These are phyloP conservation scores for Drosophila erecta DNA, from an alignment of 1,140 invertebrate species.

Conservation along the genomic window DNA sequence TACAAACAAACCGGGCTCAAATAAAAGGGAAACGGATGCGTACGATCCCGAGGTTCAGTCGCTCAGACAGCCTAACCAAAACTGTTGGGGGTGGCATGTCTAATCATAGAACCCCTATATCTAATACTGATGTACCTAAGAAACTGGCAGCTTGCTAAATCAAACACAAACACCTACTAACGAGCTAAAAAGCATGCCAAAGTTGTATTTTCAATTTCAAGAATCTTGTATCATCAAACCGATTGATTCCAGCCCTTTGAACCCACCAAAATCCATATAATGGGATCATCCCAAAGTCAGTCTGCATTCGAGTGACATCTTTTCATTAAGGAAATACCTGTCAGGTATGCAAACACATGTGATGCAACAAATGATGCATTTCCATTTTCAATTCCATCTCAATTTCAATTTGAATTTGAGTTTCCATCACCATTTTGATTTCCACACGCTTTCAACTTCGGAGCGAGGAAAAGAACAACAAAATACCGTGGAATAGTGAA, in stretches of 20 bases:
- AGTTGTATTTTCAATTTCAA: no score
- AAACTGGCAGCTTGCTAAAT: no score
- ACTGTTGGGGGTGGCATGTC: no score
- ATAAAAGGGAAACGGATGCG: background rate
- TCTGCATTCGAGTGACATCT: slow-evolving; percentile 18
- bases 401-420: background rate
- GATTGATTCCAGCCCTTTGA: no score
- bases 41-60: background rate
- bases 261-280: no score
- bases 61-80: background rate
- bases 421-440: no score
- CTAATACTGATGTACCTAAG: no score
- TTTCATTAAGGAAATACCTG: slow-evolving; percentile 28
- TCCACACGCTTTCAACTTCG: background rate
- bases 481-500: slow-evolving; percentile 26
- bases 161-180: no score
- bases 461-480: slow-evolving; percentile 12
- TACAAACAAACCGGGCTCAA: background rate
- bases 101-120: no score
- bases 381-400: background rate
- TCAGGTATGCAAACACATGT: slow-evolving; percentile 24
- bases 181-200: no score
- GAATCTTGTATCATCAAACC: no score
- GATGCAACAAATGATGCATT: background rate
- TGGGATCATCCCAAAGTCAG: background rate